Conservation (phyloP, 2,113 vertebrate species). For the Melanerpes formicivorus region DNA sequence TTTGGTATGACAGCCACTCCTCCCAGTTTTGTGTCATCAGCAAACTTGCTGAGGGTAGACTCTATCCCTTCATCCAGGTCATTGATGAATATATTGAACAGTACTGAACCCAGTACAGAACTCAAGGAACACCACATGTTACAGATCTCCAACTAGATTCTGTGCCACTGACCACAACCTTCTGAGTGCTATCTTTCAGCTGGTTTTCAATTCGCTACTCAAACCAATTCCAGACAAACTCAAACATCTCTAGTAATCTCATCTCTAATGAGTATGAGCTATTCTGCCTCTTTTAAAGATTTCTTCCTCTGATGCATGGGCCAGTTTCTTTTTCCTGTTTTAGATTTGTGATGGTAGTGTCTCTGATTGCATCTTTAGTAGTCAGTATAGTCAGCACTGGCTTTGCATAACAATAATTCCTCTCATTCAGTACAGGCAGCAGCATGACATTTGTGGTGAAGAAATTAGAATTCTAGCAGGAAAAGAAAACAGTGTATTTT, state of each 20-base stretch:
- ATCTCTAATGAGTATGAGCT: background rate
- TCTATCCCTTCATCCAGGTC: too few relatives aligned
- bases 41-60: too few relatives aligned
- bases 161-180: too few relatives aligned
- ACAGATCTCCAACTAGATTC: too few relatives aligned
- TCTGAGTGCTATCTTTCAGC: too few relatives aligned
- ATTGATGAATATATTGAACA: too few relatives aligned
- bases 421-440: background rate
- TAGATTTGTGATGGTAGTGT: background rate
- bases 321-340: background rate
- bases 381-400: background rate
- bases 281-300: background rate
- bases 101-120: too few relatives aligned
- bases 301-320: background rate
- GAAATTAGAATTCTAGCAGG: background rate
- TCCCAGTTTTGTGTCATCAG: too few relatives aligned
- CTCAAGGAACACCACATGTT: too few relatives aligned
- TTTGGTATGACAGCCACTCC: too few relatives aligned
- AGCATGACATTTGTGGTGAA: background rate
- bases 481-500: background rate
- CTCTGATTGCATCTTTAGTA: background rate
- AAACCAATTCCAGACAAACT: background rate
- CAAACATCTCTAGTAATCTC: accelerated
- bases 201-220: background rate
- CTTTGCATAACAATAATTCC: background rate